Percentiles rank a stretch among this genome's conserved stretches.
Evolutionary conservation across 2,113 vertebrate genomes (phyloP).

Genomic region (Climacteris rufus): DNA sequence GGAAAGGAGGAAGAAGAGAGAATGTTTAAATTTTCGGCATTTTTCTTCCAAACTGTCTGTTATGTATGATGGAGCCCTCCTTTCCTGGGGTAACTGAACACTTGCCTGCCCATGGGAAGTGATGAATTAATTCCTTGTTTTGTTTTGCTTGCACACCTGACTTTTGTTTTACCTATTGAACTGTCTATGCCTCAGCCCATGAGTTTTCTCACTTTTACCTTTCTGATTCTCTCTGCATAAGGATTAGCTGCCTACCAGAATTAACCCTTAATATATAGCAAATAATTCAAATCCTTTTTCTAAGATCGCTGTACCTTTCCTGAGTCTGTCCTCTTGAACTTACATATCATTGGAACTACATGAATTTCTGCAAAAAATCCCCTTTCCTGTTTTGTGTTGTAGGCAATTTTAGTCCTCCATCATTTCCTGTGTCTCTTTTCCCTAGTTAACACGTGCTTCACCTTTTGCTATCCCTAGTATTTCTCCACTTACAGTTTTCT

Average conservation of each 20-base stretch:
- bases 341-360: background rate
- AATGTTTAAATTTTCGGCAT: background rate
- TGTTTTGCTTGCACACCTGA: accelerated
- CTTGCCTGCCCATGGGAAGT: background rate
- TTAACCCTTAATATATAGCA: background rate
- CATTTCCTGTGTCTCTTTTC: background rate
- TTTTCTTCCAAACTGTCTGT: background rate
- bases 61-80: accelerated
- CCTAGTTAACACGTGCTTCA: background rate
- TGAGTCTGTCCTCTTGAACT: background rate
- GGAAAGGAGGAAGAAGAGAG: background rate
- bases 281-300: background rate
- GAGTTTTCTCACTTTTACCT: background rate
- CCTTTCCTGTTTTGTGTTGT: background rate
- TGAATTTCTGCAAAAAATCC: background rate
- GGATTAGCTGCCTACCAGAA: background rate
- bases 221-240: background rate
- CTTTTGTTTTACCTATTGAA: background rate
- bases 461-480: background rate
- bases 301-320: background rate
- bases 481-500: background rate
- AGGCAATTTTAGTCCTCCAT: background rate
- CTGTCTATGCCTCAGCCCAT: background rate
- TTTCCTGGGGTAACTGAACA: background rate
- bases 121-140: background rate